Percentiles rank a stretch among this genome's conserved stretches.
phyloP scores from a whole-genome alignment of 2,113 vertebrate genomes.

The Ictidomys tridecemlineatus region DNA sequence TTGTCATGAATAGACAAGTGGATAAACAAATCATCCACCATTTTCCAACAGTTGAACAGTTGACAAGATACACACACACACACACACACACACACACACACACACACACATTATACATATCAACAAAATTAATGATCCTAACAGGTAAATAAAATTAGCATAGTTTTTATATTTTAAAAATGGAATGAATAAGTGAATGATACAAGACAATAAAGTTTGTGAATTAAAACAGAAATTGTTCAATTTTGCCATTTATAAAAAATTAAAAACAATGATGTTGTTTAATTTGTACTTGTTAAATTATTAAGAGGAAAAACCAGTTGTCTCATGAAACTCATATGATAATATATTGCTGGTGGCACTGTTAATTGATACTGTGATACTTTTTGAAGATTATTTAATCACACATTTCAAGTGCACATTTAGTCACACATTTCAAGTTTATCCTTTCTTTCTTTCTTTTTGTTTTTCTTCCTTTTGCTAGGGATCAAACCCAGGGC shows the following conservation, averaged over 20 bases:
- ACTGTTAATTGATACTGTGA: neutral
- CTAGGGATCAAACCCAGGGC: neutral
- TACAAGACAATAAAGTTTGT: neutral
- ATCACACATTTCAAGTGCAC: neutral
- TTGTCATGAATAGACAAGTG: neutral
- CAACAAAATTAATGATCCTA: neutral
- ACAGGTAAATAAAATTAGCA: constrained; percentile 15
- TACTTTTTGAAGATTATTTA: constrained; percentile 51
- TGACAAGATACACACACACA: neutral
- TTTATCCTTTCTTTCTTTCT: no score
- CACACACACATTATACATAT: neutral
- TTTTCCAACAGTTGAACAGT: neutral
- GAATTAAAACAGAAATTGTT: constrained; percentile 31
- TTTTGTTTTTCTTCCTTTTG: no score
- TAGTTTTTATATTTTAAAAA: constrained; percentile 12
- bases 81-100: accelerated
- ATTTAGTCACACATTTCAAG: no score
- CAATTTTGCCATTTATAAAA: neutral
- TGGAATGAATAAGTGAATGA: neutral
- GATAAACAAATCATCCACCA: neutral
- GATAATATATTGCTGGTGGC: neutral
- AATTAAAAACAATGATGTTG: neutral
- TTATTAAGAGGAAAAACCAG: neutral
- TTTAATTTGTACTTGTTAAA: constrained; percentile 21
- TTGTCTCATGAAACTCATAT: neutral